Conservation (phyloP, 2,797 vertebrate species). For the Muscicapa comitata region DNA sequence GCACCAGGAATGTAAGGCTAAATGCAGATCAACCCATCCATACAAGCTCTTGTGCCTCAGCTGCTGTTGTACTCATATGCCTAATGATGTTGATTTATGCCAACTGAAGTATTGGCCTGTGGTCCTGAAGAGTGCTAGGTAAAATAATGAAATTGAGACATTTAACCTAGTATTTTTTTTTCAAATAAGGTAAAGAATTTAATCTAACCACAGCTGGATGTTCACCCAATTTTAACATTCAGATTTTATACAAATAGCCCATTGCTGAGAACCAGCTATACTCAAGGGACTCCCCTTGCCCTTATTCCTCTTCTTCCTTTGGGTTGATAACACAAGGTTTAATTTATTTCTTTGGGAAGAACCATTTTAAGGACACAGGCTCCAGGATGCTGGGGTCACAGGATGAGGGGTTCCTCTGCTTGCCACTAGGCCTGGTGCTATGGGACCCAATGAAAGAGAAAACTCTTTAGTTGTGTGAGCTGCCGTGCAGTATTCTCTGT, state of each 20-base stretch:
- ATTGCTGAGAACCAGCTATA: neutral
- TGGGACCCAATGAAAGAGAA: neutral
- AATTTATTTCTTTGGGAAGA: neutral
- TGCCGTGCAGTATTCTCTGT: neutral
- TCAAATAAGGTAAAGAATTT: neutral
- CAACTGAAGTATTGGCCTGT: neutral
- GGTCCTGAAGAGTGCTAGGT: neutral
- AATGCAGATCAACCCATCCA: neutral
- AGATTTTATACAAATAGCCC: neutral
- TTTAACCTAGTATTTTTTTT: neutral
- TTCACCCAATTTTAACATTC: neutral
- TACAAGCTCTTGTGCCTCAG: neutral
- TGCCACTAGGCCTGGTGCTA: neutral
- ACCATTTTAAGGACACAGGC: neutral
- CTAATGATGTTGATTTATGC: neutral
- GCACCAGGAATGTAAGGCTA: neutral
- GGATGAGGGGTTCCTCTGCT: neutral
- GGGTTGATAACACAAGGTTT: neutral
- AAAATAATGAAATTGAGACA: neutral
- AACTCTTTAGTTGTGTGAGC: neutral
- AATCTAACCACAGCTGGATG: neutral
- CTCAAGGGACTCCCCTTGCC: accelerated
- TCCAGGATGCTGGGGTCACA: neutral
- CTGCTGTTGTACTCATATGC: neutral
- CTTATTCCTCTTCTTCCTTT: neutral